Conservation (phyloP, 2,888 invertebrate species). For the Diabrotica balteata region DNA sequence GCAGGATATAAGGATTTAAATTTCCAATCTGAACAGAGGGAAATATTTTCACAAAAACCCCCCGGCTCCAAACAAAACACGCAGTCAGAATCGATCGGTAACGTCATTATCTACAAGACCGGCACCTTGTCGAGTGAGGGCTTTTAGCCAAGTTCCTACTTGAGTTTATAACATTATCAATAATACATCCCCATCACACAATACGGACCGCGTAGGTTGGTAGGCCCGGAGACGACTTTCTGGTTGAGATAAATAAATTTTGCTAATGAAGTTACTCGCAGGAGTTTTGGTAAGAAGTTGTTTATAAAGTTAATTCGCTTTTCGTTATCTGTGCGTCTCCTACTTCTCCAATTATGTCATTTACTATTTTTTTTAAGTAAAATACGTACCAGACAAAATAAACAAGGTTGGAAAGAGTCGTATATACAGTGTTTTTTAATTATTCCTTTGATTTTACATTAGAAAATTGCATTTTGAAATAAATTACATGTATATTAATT, state of each 20-base stretch:
- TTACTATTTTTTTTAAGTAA: too few species aligned
- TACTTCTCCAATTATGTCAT: too few species aligned
- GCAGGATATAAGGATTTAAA: slow-evolving; percentile 46
- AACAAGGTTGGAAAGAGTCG: too few species aligned
- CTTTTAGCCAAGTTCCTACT: slow-evolving; percentile 57
- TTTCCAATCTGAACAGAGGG: slow-evolving; percentile 46
- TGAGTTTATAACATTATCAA: slow-evolving; percentile 55
- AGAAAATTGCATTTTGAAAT: too few species aligned
- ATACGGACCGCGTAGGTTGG: not conserved
- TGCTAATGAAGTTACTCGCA: not conserved
- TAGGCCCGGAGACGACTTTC: not conserved
- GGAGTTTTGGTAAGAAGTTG: too few species aligned
- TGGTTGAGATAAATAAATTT: not conserved
- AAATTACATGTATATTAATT: too few species aligned
- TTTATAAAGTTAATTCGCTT: too few species aligned
- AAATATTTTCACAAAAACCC: slow-evolving; percentile 34
- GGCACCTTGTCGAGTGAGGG: slow-evolving; percentile 51
- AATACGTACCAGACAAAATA: too few species aligned
- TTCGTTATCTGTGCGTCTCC: too few species aligned
- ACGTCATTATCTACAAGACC: slow-evolving; percentile 54
- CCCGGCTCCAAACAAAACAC: slow-evolving; percentile 28
- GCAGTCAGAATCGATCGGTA: slow-evolving; percentile 50
- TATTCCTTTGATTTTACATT: too few species aligned
- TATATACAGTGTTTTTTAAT: too few species aligned
- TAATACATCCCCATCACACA: slow-evolving; percentile 48